Base-by-base conservation (phyloP, 2,888 invertebrate genomes). In the Coremacera marginata region DNA sequence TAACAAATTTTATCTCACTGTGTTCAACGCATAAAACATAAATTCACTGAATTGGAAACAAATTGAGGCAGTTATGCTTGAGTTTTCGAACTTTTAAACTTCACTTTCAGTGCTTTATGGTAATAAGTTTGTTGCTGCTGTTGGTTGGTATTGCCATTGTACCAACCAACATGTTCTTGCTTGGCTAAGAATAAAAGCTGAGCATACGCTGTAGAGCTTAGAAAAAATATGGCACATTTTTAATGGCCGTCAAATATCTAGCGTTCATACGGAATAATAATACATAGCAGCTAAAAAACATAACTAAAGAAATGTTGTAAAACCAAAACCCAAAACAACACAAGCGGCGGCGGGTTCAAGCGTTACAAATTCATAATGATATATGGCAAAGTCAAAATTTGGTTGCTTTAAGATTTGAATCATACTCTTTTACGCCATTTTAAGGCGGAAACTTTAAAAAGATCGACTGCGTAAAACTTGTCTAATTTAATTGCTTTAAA, bases 41-140 rank as follows among this genome's bases (percentile, higher is more conserved):
- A 76, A 76, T 70, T 34, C 71, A 71, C 76, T 76, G 37, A 65
- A 62, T 71, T 65, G 71, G 71, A 76, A 71, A 71, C 65, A 71
- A 76, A 76, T 76, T 71, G 65, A 31, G 52, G 63, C 67, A 65
- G 76, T 71, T 70, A 27, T 76, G 51, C 55, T 71, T 55, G 71
- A 76, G 76, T 76, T 70, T 55, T 71, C 52, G 63, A 63, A 70
- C 76, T 70, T 76, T 62, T 71, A 57, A 71, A 44, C 70, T 70
- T 70, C 70, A 55, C 70, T 70, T 70, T 70, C 57, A 57, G 31
- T 70, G 57, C 57, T 70, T 62, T 73, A 73, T 51, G 60, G 62
- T 44, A 73, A 74, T 77, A 74, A 70, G 55, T 31, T 31, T 25
- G 70, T 34, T 62, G 44, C 44, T n/a, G 19, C 44, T 37, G 2